Conservation (phyloP, 92 coral and sea anemone species). For the Paramuricea clavata region DNA sequence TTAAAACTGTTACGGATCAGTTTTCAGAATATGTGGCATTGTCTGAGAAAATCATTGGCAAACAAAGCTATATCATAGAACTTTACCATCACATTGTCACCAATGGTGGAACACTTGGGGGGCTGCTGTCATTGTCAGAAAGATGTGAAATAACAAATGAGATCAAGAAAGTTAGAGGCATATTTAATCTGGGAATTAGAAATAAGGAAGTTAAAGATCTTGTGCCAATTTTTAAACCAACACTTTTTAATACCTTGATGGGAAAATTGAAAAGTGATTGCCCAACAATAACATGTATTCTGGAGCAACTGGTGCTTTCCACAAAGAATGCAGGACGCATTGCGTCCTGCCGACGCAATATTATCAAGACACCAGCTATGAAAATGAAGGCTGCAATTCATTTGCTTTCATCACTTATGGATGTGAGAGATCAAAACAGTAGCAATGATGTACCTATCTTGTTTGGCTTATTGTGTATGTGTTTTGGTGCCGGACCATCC, state of each 20-base stretch:
- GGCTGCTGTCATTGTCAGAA: neutral
- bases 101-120: neutral
- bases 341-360: no score
- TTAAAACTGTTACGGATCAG: no score
- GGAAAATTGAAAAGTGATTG: constrained; percentile 29
- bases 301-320: constrained; percentile 49
- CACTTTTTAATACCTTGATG: constrained; percentile 36
- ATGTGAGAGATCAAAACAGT: constrained; percentile 50
- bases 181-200: constrained; percentile 52
- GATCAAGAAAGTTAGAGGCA: neutral
- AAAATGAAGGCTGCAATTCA: constrained; percentile 63
- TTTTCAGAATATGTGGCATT: no score
- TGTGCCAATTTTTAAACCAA: constrained; percentile 30
- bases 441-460: constrained; percentile 56
- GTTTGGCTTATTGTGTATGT: constrained; percentile 57
- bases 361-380: constrained; percentile 18
- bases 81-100: neutral
- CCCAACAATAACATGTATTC: constrained; percentile 33
- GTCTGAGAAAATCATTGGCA: no score
- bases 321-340: neutral
- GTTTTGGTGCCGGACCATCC: constrained; percentile 58
- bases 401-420: constrained; percentile 46
- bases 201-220: constrained; percentile 43
- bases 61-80: neutral
- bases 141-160: neutral